A percentile compares a stretch with the other conserved stretches of the same genome.
Evolutionary conservation across 2,888 invertebrate genomes (phyloP).

Genomic region (Tubiluchus corallicola): DNA sequence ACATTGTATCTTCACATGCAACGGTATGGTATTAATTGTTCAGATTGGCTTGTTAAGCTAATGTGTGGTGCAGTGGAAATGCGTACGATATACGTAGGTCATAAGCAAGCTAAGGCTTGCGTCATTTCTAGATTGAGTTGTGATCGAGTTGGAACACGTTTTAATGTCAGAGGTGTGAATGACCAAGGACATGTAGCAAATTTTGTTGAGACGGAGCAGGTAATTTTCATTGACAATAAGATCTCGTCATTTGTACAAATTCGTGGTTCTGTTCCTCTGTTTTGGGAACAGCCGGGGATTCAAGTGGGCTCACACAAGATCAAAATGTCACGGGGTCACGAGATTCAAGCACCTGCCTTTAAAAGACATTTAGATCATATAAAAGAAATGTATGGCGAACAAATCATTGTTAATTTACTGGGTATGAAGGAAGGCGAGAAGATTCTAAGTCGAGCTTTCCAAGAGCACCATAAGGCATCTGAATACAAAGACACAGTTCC

Average conservation of each 20-base stretch:
- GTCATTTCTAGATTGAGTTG: conserved; percentile 87
- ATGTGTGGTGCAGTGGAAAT: conserved; percentile 98
- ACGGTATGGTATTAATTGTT: conserved; percentile 72
- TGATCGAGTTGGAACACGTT: conserved; percentile 91
- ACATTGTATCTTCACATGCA: conserved; percentile 82
- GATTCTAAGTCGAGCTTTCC: conserved; percentile 73
- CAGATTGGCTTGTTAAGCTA: conserved; percentile 74
- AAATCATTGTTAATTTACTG: conserved; percentile 76
- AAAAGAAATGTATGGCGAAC: conserved; percentile 71
- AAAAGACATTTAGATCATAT: conserved; percentile 65
- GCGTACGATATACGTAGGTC: conserved; percentile 91
- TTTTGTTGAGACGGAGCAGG: conserved; percentile 99
- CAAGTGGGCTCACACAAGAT: conserved; percentile 98
- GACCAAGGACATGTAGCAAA: conserved; percentile 99
- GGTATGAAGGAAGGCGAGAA: conserved; percentile 88
- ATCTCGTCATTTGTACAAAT: conserved; percentile 70
- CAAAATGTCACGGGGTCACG: conserved; percentile 82
- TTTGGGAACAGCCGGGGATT: conserved; percentile 98
- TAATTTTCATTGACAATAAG: conserved; percentile 49
- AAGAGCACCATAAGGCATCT: conserved; percentile 65
- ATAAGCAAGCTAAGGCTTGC: conserved; percentile 80
- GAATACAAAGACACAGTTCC: conserved; percentile 52
- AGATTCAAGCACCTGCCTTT: conserved; percentile 79
- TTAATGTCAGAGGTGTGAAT: conserved; percentile 95
- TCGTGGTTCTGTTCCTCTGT: conserved; percentile 87